A percentile compares a stretch with the other conserved stretches of the same genome.
These are phyloP conservation scores for Drosophila insularis DNA, from an alignment of 1,140 invertebrate species.

Conservation along the genomic window DNA sequence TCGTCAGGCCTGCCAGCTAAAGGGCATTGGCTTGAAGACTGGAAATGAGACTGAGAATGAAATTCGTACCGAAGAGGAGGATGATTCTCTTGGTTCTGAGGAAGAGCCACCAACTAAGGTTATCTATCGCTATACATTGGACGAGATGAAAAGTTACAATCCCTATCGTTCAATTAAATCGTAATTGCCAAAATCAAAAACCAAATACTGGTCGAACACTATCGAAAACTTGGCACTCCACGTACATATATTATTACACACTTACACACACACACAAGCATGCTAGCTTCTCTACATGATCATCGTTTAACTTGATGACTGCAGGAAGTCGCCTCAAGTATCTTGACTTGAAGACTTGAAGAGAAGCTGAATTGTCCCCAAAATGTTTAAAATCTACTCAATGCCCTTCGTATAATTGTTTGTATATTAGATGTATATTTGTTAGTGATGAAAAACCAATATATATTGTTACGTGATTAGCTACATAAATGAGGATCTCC, in stretches of 20 bases:
- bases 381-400: background rate
- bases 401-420: background rate
- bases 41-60: conserved; percentile 3
- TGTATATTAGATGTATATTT: conserved; percentile 19
- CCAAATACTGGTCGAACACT: background rate
- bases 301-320: no score
- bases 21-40: conserved; percentile 48
- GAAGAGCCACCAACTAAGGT: conserved; percentile 47
- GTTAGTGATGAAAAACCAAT: background rate
- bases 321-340: no score
- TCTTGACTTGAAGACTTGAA: no score
- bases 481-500: background rate
- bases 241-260: background rate
- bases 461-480: background rate
- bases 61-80: conserved; percentile 49
- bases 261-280: background rate
- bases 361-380: background rate
- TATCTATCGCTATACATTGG: conserved; percentile 63
- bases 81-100: conserved; percentile 44
- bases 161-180: conserved; percentile 64
- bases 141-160: conserved; percentile 73
- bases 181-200: conserved; percentile 34
- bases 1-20: conserved; percentile 60
- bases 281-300: no score
- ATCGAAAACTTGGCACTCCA: background rate